These are phyloP conservation scores for Parnassius apollo DNA, from an alignment of 2,888 invertebrate genomes.

Conservation along the genomic window DNA sequence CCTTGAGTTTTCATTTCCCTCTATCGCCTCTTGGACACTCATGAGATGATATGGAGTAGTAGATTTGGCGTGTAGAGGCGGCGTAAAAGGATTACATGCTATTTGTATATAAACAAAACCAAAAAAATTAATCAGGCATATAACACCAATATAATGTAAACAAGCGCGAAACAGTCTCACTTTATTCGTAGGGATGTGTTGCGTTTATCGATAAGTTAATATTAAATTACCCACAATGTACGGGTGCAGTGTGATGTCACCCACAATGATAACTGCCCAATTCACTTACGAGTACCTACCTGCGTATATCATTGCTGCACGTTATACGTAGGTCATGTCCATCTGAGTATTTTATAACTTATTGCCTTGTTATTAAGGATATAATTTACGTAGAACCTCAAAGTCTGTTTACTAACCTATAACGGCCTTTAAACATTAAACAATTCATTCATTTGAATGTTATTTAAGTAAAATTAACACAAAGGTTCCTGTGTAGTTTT, in stretches of 20 bases:
- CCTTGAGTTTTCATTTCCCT: too few relatives aligned
- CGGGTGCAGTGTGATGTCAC: slow-evolving; percentile 37
- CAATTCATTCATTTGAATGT: too few relatives aligned
- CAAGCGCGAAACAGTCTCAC: slow-evolving; percentile 8
- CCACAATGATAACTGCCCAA: slow-evolving; percentile 35
- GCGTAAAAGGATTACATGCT: too few relatives aligned
- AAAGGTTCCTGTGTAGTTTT: too few relatives aligned
- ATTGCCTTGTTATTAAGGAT: neutral
- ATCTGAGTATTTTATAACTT: slow-evolving; percentile 23
- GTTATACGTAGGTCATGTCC: slow-evolving; percentile 37
- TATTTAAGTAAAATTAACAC: too few relatives aligned
- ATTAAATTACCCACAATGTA: neutral
- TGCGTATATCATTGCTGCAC: slow-evolving; percentile 13
- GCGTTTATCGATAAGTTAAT: slow-evolving; percentile 7
- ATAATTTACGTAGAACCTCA: too few relatives aligned
- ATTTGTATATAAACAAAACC: slow-evolving; percentile 1
- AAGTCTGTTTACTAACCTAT: too few relatives aligned
- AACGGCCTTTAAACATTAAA: too few relatives aligned
- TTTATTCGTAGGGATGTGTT: slow-evolving; percentile 1
- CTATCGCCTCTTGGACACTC: too few relatives aligned
- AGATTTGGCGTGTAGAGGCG: too few relatives aligned
- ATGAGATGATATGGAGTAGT: too few relatives aligned
- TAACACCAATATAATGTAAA: slow-evolving; percentile 3
- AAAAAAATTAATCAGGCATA: slow-evolving; percentile 15
- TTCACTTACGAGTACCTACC: slow-evolving; percentile 29